A percentile compares a stretch with the other conserved stretches of the same genome.
These are phyloP conservation scores for Pseudococcus jackbeardsleyi DNA, from an alignment of 2,888 invertebrate genomes.

Conservation along the genomic window DNA sequence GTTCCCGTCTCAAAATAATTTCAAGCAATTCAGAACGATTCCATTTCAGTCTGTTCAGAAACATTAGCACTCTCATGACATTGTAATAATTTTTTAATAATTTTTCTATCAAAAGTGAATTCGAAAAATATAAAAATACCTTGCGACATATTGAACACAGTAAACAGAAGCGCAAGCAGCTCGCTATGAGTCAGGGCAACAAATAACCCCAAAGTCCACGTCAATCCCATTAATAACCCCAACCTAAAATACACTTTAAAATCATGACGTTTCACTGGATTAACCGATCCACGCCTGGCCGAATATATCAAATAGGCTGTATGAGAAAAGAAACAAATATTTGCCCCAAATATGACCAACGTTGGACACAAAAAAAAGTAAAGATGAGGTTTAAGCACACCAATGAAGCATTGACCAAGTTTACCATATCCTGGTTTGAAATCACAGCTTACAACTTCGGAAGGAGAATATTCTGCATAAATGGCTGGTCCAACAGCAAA, in stretches of 20 bases:
- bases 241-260: conserved; percentile 71
- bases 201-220: conserved; percentile 71
- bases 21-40: no score
- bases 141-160: conserved; percentile 72
- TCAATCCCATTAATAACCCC: conserved; percentile 72
- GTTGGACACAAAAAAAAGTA: conserved; percentile 72
- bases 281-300: conserved; percentile 69
- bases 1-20: no score
- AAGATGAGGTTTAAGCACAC: conserved; percentile 71
- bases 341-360: conserved; percentile 70
- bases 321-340: conserved; percentile 71
- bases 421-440: conserved; percentile 71
- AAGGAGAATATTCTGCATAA: conserved; percentile 69
- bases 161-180: conserved; percentile 71
- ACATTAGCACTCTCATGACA: not conserved
- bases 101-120: conserved; percentile 70
- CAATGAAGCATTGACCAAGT: conserved; percentile 72
- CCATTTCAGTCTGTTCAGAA: no score
- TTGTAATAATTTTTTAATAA: not conserved
- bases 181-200: conserved; percentile 69
- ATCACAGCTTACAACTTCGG: conserved; percentile 66
- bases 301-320: conserved; percentile 71
- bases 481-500: conserved; percentile 69
- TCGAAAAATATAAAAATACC: conserved; percentile 72
- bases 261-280: conserved; percentile 68